These are phyloP conservation scores for Venturia canescens DNA, from an alignment of 1,140 invertebrate species.

Conservation along the genomic window DNA sequence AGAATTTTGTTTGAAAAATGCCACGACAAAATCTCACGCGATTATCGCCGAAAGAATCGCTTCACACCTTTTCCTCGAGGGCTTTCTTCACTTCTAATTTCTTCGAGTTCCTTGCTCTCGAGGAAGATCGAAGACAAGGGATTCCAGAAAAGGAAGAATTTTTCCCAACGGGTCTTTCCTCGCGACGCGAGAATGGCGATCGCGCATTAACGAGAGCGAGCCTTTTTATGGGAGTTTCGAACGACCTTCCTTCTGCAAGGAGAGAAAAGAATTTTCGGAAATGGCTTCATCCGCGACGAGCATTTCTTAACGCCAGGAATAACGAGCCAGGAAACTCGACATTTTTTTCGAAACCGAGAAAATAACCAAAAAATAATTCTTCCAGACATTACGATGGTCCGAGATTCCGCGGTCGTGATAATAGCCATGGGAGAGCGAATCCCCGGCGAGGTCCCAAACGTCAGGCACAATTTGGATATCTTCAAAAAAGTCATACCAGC, in stretches of 20 bases:
- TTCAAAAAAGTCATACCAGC: conserved; percentile 80
- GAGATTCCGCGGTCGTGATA: conserved; percentile 68
- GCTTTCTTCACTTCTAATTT: not conserved
- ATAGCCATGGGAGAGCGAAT: conserved; percentile 60
- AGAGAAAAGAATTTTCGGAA: not conserved
- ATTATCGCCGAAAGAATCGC: not conserved
- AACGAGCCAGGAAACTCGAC: too few species aligned
- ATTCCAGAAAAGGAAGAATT: not conserved
- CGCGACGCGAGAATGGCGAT: not conserved
- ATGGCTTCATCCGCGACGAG: not conserved
- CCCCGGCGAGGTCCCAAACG: conserved; percentile 59
- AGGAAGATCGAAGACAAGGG: not conserved
- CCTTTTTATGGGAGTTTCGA: not conserved
- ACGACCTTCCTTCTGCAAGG: not conserved
- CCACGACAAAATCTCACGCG: not conserved
- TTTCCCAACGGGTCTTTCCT: not conserved
- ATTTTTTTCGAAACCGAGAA: too few species aligned
- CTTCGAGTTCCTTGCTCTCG: not conserved
- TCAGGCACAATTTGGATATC: conserved; percentile 80
- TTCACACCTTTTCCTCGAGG: not conserved
- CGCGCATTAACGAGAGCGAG: not conserved
- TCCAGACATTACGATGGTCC: conserved; percentile 65
- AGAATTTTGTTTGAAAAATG: not conserved
- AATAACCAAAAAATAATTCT: not conserved
- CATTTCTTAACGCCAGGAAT: not conserved